A percentile compares a stretch with the other conserved stretches of the same genome.
Conservation (phyloP, 2,113 vertebrate genomes). For the Synodontis membranacea region DNA sequence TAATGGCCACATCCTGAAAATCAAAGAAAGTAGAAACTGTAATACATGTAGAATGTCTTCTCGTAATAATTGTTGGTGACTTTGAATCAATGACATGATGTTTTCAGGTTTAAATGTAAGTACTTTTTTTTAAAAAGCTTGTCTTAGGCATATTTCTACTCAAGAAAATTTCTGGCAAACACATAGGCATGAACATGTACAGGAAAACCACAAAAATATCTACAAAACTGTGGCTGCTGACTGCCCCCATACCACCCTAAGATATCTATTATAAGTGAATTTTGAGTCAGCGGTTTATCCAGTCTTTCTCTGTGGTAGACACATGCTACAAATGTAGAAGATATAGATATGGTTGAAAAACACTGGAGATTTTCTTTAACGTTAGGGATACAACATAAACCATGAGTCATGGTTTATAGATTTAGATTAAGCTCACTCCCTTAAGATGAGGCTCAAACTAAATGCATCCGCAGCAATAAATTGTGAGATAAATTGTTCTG, state of each 20-base stretch:
- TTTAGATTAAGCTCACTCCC: not conserved
- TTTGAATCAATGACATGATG: not conserved
- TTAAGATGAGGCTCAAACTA: not conserved
- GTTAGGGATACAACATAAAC: not conserved
- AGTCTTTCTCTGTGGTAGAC: not conserved
- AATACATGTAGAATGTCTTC: not conserved
- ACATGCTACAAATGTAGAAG: not conserved
- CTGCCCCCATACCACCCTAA: not conserved
- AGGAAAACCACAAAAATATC: not conserved
- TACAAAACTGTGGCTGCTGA: not conserved
- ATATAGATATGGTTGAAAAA: not conserved
- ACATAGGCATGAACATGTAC: not conserved
- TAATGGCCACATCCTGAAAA: constrained; percentile 53
- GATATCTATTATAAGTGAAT: not conserved
- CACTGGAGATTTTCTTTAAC: not conserved
- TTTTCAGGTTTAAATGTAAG: not conserved
- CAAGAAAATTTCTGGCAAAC: not conserved
- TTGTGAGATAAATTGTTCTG: not conserved
- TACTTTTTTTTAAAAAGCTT: not conserved
- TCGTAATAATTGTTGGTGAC: not conserved
- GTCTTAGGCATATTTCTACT: not conserved
- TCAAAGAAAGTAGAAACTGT: constrained; percentile 5
- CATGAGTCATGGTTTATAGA: not conserved
- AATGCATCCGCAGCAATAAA: not conserved
- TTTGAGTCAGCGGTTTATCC: not conserved